A percentile compares a stretch with the other conserved stretches of the same genome.
Conservation (phyloP, 2,113 vertebrate species). For the Mormoops blainvillei region DNA sequence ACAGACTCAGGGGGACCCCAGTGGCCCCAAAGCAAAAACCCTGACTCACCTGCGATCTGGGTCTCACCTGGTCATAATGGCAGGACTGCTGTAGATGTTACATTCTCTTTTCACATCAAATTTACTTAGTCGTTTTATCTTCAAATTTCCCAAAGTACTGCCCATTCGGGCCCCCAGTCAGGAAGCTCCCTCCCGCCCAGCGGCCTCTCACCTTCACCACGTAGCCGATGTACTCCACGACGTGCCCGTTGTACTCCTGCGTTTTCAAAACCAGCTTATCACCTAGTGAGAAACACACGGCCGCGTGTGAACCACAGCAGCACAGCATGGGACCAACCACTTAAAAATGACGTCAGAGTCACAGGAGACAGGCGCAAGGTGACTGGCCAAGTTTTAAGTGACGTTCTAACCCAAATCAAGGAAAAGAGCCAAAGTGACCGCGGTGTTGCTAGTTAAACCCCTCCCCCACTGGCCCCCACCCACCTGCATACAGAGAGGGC, state of each 20-base stretch:
- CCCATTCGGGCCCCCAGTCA: background rate
- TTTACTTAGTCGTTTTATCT: background rate
- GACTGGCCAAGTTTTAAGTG: no score
- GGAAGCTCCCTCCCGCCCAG: background rate
- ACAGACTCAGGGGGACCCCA: background rate
- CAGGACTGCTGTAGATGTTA: background rate
- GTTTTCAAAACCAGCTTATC: constrained; percentile 90
- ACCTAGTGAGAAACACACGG: constrained; percentile 78
- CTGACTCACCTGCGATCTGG: fast-evolving
- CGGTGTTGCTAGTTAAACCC: fast-evolving
- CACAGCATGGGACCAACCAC: no score
- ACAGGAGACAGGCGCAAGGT: background rate
- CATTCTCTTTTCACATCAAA: background rate
- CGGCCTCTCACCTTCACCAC: constrained; percentile 84
- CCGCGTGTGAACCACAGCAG: background rate
- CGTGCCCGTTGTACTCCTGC: constrained; percentile 72
- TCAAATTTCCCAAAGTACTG: background rate
- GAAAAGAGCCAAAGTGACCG: fast-evolving
- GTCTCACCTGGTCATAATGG: background rate
- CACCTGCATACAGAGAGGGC: constrained; percentile 86
- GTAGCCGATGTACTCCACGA: constrained; percentile 84
- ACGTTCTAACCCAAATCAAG: background rate
- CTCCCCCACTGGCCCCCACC: background rate
- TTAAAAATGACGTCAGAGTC: fast-evolving
- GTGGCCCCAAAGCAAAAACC: fast-evolving